Conservation (phyloP, 2,888 invertebrate species). For the Noctua fimbriata region DNA sequence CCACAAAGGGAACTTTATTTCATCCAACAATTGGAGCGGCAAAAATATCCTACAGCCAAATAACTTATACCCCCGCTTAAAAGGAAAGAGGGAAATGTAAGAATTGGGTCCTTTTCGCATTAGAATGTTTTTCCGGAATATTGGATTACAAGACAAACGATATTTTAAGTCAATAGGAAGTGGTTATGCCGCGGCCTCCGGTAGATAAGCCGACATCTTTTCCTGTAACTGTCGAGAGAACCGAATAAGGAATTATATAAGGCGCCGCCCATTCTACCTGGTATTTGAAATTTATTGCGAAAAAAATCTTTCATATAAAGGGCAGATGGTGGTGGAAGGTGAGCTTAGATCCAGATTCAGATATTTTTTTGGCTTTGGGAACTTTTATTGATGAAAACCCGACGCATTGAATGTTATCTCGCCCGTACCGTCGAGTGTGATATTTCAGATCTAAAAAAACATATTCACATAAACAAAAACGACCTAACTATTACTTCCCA, state of each 20-base stretch:
- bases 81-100: constrained; percentile 53
- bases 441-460: too few relatives aligned
- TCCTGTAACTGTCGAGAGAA: constrained; percentile 47
- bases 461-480: too few relatives aligned
- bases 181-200: constrained; percentile 44
- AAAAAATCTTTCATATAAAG: constrained; percentile 1
- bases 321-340: neutral
- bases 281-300: constrained; percentile 40
- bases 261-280: constrained; percentile 23
- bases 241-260: constrained; percentile 42
- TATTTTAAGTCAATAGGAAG: constrained; percentile 64
- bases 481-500: too few relatives aligned
- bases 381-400: neutral
- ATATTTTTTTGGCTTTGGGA: neutral
- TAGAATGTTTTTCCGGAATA: constrained; percentile 62
- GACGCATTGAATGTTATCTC: too few relatives aligned
- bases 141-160: constrained; percentile 64
- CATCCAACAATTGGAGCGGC: constrained; percentile 27
- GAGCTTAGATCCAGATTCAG: neutral
- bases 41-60: constrained; percentile 39
- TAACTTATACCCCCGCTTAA: constrained; percentile 57
- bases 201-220: constrained; percentile 53
- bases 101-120: constrained; percentile 58
- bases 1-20: constrained; percentile 37
- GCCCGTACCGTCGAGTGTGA: too few relatives aligned